phyloP scores from a whole-genome alignment of 1,140 invertebrate genomes.

The Lasioglossum albipes region DNA sequence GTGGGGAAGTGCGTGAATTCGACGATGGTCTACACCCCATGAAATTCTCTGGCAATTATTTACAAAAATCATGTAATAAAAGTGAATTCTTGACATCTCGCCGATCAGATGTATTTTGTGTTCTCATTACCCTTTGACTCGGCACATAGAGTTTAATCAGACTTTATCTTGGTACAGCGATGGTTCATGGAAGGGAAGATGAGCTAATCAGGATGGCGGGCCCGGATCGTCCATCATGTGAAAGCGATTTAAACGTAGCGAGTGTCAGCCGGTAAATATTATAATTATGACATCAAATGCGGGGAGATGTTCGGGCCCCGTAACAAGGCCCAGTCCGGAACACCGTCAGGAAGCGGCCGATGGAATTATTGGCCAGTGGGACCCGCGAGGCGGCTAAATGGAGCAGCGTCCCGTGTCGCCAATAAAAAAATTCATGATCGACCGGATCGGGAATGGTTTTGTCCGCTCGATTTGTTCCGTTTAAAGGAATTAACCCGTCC shows the following conservation, averaged over 20 bases:
- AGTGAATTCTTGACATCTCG: too few relatives aligned
- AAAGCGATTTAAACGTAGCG: conserved; percentile 68
- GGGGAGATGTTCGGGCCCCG: conserved; percentile 60
- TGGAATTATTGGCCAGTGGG: conserved; percentile 39
- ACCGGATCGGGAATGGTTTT: conserved; percentile 57
- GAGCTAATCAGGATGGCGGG: too few relatives aligned
- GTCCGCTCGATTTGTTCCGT: conserved; percentile 58
- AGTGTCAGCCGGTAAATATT: conserved; percentile 68
- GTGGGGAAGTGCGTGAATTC: conserved; percentile 24
- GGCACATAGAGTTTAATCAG: too few relatives aligned
- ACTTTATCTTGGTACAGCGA: too few relatives aligned
- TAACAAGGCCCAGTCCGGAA: conserved; percentile 61
- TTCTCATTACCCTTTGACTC: too few relatives aligned
- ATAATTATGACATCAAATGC: conserved; percentile 70
- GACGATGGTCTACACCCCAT: conserved; percentile 12
- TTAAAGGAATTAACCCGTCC: conserved; percentile 58
- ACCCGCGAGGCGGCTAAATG: not conserved
- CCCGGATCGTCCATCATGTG: conserved; percentile 60
- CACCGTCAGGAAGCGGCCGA: conserved; percentile 25
- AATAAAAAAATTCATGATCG: conserved; percentile 27
- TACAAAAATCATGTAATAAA: too few relatives aligned
- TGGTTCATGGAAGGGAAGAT: too few relatives aligned
- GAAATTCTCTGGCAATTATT: conserved; percentile 25
- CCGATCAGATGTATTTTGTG: too few relatives aligned
- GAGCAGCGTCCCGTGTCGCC: not conserved